Percentiles rank a stretch among this genome's conserved stretches.
phyloP scores from a whole-genome alignment of 2,113 vertebrate genomes.

The Sterrhoptilus dennistouni region DNA sequence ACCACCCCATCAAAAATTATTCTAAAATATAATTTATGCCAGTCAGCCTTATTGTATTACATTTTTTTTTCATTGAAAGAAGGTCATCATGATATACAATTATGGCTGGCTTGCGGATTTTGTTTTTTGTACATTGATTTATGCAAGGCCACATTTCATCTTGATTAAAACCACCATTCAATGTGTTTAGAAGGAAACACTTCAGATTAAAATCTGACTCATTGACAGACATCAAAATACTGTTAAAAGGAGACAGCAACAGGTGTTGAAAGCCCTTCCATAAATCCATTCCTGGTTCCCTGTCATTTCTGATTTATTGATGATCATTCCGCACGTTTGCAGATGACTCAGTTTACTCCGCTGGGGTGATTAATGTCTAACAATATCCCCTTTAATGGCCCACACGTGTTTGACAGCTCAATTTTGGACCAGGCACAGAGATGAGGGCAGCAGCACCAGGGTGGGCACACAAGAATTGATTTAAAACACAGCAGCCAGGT shows the following conservation, averaged over 20 bases:
- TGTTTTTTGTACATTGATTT: background rate
- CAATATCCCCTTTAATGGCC: background rate
- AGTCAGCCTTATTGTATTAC: background rate
- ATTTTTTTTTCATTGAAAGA: background rate
- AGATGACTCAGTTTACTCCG: background rate
- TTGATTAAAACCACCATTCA: background rate
- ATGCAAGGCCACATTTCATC: background rate
- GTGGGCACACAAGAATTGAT: background rate
- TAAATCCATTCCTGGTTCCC: background rate
- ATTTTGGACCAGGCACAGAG: background rate
- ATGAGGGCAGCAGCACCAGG: background rate
- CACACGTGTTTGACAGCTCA: background rate
- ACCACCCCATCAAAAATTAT: background rate
- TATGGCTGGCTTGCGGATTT: background rate
- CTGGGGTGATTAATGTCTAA: background rate
- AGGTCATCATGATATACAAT: background rate
- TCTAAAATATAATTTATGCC: background rate
- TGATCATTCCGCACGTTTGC: background rate
- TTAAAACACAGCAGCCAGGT: background rate
- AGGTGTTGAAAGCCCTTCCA: background rate
- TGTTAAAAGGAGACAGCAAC: background rate
- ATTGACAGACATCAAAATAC: background rate
- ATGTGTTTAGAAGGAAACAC: background rate
- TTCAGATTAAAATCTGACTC: conserved; percentile 20
- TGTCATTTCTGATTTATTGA: background rate